Base-by-base conservation (phyloP, 2,888 invertebrate genomes). In the Ellobium chinense region DNA sequence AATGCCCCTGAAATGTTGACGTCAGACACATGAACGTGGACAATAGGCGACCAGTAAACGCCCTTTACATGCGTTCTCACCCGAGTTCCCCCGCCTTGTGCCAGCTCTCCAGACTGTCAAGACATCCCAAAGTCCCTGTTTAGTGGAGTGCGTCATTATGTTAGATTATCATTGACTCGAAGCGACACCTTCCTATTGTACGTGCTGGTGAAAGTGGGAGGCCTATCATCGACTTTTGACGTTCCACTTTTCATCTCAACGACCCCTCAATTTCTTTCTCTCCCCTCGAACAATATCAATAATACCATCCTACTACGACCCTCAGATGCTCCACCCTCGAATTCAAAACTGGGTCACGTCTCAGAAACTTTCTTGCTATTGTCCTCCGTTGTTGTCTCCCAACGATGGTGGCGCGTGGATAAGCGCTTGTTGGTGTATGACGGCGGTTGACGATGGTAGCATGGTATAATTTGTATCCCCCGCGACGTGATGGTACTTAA, bases 191-290 rank as follows among this genome's bases (percentile, higher is more conserved):
- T 29, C 31, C 63, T 46, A 24, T 9, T 31, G 31, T 37, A 39
- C 7, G 21, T 34, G 37, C 54, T 27, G 31, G 27, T 46, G 27
- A 21, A 21, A 46, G 31, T 63, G n/a, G 34, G 21, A n/a, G n/a
- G 54, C 37, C 60, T 60, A 73, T 62, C 73, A 37, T 73, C 39
- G 62, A 74, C 74, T 63, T 46, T 63, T 74, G 46, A 74, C 62
- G 39, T 24, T 21, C 46, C 46, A 39, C 27, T 62, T 46, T 74
- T 46, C 36, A 37, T 39, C 37, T 31, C 29, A 29, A 14, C n/a
- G 39, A 63, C 37, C 29, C 54, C 29, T n/a, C 37, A 9, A 62
- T 24, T 39, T 63, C 62, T 60, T 63, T 39, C n/a, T n/a, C n/a
- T 63, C 1, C 34, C 27, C 37, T 21, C n/a, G 5, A 29, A 62